Evolutionary conservation across 2,797 vertebrate species (phyloP).

Genomic region (Sphenopsis melanotis): DNA sequence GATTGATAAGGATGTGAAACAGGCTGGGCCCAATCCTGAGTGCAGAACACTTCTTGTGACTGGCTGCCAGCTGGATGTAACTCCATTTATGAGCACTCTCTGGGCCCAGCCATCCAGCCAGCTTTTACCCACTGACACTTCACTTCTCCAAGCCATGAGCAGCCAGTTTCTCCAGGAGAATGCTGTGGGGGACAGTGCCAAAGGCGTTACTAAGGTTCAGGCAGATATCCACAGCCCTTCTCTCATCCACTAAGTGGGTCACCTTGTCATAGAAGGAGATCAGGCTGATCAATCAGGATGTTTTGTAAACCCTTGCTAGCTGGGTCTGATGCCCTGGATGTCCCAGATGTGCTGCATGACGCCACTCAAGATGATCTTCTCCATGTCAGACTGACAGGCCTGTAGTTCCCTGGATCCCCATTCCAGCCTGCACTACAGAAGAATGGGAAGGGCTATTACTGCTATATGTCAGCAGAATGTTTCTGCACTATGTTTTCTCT

Average conservation of each 20-base stretch:
- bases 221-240: neutral
- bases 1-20: neutral
- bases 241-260: neutral
- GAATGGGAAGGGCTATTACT: neutral
- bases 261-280: rapidly evolving
- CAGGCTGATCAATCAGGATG: neutral
- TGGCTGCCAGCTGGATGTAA: neutral
- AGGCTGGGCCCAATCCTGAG: neutral
- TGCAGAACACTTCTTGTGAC: neutral
- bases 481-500: neutral
- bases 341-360: neutral
- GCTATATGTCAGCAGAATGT: neutral
- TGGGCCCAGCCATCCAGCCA: neutral
- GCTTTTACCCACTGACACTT: neutral
- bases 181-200: neutral
- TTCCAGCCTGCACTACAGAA: neutral
- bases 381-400: neutral
- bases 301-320: neutral
- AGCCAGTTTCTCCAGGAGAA: neutral
- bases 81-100: neutral
- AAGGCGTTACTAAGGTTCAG: neutral
- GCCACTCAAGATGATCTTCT: neutral
- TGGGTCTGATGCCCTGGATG: neutral
- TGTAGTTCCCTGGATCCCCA: neutral
- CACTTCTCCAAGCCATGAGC: neutral